Base-by-base conservation (phyloP, 2,797 vertebrate species). In the Nannoperca australis region DNA sequence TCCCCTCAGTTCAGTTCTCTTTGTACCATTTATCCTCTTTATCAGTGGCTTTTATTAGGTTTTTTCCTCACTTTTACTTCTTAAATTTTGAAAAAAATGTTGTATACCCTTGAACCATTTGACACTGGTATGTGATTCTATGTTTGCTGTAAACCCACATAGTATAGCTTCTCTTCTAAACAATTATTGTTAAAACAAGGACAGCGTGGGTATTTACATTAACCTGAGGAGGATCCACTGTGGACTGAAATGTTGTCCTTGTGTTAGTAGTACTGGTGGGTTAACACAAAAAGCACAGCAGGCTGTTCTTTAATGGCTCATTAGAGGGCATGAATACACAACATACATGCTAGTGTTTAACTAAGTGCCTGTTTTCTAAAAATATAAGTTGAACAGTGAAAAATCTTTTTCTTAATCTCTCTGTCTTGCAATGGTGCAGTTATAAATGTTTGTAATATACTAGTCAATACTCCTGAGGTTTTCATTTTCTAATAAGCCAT, bases 271-370 rank as follows among this genome's bases (percentile, higher is more conserved):
- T 27, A 24, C 5, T 36, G 51, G 3, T 47, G 47, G 44, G 50
- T 73, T 70, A 14, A 65, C 12, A 64, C 42, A 76, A 45, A 62
- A 11, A 51, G 30, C 56, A 30, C 69, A 1, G 4, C 70, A 67
- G 74, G 67, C 58, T 50, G 12, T 80, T 40, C 15, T 83, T 71
- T 80, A 79, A 86, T 73, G 24, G 61, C 71, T 78, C 9, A 10
- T 7, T 22, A 15, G 5, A n/a, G 15, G 55, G 42, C 34, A 55
- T 70, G 60, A 55, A 58, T 27, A 76, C 38, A 24, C 54, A 60
- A 2, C 47, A 61, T 6, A 10, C 36, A n/a, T 62, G 56, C 8
- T n/a, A 12, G n/a, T 27, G 30, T 34, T 47, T 58, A 54, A 30
- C 32, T 38, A 10, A 56, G 7, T 5, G 24, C 7, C 36, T n/a